phyloP scores from a whole-genome alignment of 1,140 invertebrate species.

The Calliopsis andreniformis region DNA sequence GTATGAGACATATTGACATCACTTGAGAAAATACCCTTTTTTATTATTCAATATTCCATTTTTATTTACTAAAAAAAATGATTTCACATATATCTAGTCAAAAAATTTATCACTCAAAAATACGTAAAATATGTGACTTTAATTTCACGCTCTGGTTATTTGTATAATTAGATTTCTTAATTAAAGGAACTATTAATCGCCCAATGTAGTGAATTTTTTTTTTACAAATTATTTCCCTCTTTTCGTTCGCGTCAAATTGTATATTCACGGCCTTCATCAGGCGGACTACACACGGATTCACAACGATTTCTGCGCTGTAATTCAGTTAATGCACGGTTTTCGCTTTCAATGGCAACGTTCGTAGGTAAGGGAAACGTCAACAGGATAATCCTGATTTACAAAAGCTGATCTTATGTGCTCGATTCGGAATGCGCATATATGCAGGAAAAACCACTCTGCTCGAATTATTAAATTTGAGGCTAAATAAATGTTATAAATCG shows the following conservation, averaged over 20 bases:
- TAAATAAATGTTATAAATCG: not conserved
- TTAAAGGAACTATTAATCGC: no score
- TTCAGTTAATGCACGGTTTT: conserved; percentile 33
- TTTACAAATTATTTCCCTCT: not conserved
- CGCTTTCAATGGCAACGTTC: not conserved
- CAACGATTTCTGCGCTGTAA: conserved; percentile 14
- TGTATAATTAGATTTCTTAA: no score
- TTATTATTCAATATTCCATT: no score
- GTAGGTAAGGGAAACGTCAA: conserved; percentile 15
- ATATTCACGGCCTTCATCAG: conserved; percentile 14
- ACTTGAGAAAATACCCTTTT: no score
- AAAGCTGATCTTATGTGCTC: not conserved
- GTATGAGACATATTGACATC: no score
- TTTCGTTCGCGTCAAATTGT: not conserved
- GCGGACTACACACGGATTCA: conserved; percentile 20
- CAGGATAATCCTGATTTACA: conserved; percentile 4
- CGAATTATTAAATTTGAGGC: not conserved
- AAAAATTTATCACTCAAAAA: no score
- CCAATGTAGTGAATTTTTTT: no score
- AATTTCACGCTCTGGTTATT: no score
- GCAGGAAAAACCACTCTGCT: not conserved
- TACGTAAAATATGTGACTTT: no score
- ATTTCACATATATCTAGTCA: no score
- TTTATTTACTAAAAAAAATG: no score
- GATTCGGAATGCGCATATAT: not conserved